phyloP scores from a whole-genome alignment of 2,797 vertebrate species.

The Aulostomus chinensis region DNA sequence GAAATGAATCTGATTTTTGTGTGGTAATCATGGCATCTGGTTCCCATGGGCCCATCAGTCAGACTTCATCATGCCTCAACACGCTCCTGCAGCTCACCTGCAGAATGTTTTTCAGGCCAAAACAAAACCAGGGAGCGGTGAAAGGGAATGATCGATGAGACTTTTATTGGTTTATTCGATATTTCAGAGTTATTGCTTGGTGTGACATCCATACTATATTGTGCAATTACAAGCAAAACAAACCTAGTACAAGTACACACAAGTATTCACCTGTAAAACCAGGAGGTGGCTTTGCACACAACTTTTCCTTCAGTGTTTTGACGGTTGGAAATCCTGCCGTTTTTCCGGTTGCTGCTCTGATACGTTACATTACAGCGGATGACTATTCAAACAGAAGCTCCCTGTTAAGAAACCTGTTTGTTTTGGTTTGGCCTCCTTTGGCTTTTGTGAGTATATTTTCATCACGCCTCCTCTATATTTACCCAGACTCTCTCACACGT shows the following conservation, averaged over 20 bases:
- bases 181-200: constrained; percentile 3
- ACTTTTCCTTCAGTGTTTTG: constrained; percentile 21
- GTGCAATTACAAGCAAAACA: not conserved
- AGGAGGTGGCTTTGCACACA: too few relatives aligned
- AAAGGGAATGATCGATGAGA: too few relatives aligned
- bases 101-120: constrained; percentile 18
- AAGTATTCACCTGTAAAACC: too few relatives aligned
- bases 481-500: not conserved
- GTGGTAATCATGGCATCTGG: constrained; percentile 4
- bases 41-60: constrained; percentile 29
- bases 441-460: not conserved
- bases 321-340: constrained; percentile 61
- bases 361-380: not conserved
- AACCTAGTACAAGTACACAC: not conserved
- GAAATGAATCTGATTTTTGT: constrained; percentile 28
- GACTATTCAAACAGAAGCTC: constrained; percentile 38
- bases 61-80: constrained; percentile 47
- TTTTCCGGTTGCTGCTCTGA: constrained; percentile 33
- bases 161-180: constrained; percentile 11
- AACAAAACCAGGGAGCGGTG: constrained; percentile 21
- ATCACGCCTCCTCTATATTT: not conserved
- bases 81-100: constrained; percentile 34
- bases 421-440: constrained; percentile 29
- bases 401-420: constrained; percentile 41
- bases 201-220: not conserved